Evolutionary conservation across 35 echinoderm and acorn worm genomes (phyloP), one percentile per base, ranked within the genome.

Genomic region (Apostichopus japonicus): DNA sequence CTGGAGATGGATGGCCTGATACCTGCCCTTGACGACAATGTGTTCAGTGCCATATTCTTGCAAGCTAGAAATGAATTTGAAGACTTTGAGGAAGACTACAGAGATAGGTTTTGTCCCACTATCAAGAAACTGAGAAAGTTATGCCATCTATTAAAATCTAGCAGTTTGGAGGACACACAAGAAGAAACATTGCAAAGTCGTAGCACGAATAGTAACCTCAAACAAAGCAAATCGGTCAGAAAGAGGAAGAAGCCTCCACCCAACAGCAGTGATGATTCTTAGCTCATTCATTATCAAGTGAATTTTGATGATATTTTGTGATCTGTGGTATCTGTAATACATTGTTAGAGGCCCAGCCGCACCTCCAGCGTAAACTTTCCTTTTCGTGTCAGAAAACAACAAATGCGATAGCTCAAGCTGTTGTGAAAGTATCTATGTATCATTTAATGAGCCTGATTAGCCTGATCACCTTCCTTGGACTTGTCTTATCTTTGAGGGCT

Each of bases 71-170:
- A 51, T n/a, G 67, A 67, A 89, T 89, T 25, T 63, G 9, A 22
- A 6, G 56, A 52, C 7, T 89, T 89, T 52, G 13, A 52, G 23
- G 86, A 89, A 24, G 67, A 63, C 44, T 54, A 89, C 67, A 89
- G 24, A 89, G 86, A 89, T 72, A 89, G 86, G 17, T 89, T 72
- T 27, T 89, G 56, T 9, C n/a, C 22, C 10, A 89, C 86, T 0
- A 89, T 89, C 13, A 33, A 24, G 51, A 89, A 89, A 56, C 67
- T 89, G 8, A 57, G 86, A 59, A 89, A 89, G 24, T 17, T 89
- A 17, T 67, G 61, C 63, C 24, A 33, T 65, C 63, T 72, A 22
- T 54, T 89, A 14, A 62, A 65, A 33, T n/a, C 17, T 65, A 8
- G 56, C 8, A 44, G 14, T 65, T 73, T 89, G n/a, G 27, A 65